phyloP scores from a whole-genome alignment of 1,140 invertebrate genomes.

The Trichonephila inaurata region DNA sequence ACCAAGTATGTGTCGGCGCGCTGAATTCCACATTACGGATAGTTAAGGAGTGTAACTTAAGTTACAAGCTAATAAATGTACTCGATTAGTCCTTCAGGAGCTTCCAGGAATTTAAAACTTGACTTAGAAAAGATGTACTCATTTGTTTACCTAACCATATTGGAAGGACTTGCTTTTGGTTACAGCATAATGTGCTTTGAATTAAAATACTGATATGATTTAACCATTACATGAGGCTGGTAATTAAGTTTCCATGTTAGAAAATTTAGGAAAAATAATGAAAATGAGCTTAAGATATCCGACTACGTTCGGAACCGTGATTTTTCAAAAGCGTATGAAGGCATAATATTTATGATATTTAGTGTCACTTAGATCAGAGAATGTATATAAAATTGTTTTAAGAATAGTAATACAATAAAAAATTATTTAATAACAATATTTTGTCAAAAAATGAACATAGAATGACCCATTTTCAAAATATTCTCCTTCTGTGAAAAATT shows the following conservation, averaged over 20 bases:
- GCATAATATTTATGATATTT: too few species aligned
- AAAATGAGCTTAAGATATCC: not conserved
- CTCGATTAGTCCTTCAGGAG: not conserved
- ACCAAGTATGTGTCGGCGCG: slow-evolving; percentile 1
- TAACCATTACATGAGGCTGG: not conserved
- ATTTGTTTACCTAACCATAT: slow-evolving; percentile 15
- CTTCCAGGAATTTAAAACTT: slow-evolving; percentile 4
- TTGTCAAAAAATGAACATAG: too few species aligned
- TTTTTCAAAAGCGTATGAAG: too few species aligned
- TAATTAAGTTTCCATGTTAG: not conserved
- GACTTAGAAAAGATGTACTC: not conserved
- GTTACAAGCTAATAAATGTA: slow-evolving; percentile 12
- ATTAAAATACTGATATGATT: not conserved
- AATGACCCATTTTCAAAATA: too few species aligned
- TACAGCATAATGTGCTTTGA: not conserved
- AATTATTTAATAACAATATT: too few species aligned
- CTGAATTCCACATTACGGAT: slow-evolving; percentile 7
- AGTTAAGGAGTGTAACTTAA: slow-evolving; percentile 31
- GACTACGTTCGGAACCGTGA: too few species aligned
- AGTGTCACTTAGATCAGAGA: too few species aligned
- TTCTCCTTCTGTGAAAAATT: too few species aligned
- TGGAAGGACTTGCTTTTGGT: not conserved
- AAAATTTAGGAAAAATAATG: not conserved
- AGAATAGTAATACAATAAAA: too few species aligned
- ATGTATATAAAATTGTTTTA: too few species aligned